These are phyloP conservation scores for Oegoconia quadripuncta DNA, from an alignment of 2,888 invertebrate species.

Conservation along the genomic window DNA sequence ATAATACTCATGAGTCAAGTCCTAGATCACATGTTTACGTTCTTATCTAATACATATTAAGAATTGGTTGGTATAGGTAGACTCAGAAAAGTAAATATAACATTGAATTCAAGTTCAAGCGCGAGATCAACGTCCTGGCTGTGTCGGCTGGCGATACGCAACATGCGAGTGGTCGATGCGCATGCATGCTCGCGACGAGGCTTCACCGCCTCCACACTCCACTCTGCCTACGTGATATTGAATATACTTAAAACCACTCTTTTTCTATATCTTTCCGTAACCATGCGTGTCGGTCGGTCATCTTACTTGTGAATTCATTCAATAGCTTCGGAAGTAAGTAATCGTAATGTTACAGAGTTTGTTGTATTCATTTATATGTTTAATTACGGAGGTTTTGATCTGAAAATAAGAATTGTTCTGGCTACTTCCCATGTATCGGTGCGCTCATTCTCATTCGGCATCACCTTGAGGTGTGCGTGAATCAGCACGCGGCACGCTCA, in stretches of 20 bases:
- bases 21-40: too few relatives aligned
- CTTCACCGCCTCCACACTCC: slow-evolving; percentile 24
- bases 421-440: neutral
- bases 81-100: slow-evolving; percentile 4
- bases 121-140: slow-evolving; percentile 65
- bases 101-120: slow-evolving; percentile 55
- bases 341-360: too few relatives aligned
- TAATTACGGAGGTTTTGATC: too few relatives aligned
- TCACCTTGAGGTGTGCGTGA: slow-evolving; percentile 74
- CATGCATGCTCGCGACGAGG: slow-evolving; percentile 34
- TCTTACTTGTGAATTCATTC: neutral
- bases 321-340: too few relatives aligned
- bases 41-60: neutral
- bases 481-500: slow-evolving; percentile 68
- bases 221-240: slow-evolving; percentile 28
- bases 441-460: slow-evolving; percentile 31
- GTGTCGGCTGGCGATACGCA: slow-evolving; percentile 44
- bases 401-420: neutral
- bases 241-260: slow-evolving; percentile 31
- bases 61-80: slow-evolving; percentile 3
- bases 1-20: slow-evolving; percentile 15
- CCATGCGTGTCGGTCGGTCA: slow-evolving; percentile 1
- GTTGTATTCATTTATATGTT: too few relatives aligned
- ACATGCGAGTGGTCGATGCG: slow-evolving; percentile 42
- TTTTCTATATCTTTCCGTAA: slow-evolving; percentile 5